Base-by-base conservation (phyloP, 2,113 vertebrate genomes). In the Platysteira castanea region DNA sequence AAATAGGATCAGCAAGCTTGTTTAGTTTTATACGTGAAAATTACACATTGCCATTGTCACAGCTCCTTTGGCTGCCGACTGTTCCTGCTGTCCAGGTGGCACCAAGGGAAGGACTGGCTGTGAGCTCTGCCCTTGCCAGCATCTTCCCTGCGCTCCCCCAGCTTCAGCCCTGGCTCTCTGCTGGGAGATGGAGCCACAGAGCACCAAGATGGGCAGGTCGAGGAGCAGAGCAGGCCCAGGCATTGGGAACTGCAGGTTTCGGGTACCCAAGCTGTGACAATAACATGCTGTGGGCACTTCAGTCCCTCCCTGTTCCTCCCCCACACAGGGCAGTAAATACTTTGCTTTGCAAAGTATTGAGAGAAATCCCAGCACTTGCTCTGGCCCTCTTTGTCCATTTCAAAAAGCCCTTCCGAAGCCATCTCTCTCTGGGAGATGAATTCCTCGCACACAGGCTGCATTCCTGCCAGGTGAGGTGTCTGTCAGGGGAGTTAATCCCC, bases 1-100 rank as follows among this genome's bases (percentile, higher is more conserved):
- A 42, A 89, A 63, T 30, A 50, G 65, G 73, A 76, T 70, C 69
- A 89, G 60, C 35, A n/a, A 46, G 46, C 37, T 73, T 22, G 56
- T 57, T 64, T 60, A 6, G 33, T 44, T 87, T 80, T 39, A 17
- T 13, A 27, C 4, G 0, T 54, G 57, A 42, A 53, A 49, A 69
- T 69, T 16, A 15, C 6, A 0, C n/a, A 2, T 56, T 2, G 0
- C 39, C 13, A 0, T 35, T 39, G 23, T 64, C 67, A 8, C 76
- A 39, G 53, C 64, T 87, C 31, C 0, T 44, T 64, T 16, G n/a
- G 54, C 49, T 83, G 80, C 39, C 0, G 4, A 3, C 21, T 5
- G 10, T 68, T 33, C 64, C 27, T 63, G 75, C 61, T 13, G 20
- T 26, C 37, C 0, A 2, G 37, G 33, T 49, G 65, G 33, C 71